These are phyloP conservation scores for Ornithorhynchus anatinus DNA, from an alignment of 2,113 vertebrate species.

Conservation along the genomic window DNA sequence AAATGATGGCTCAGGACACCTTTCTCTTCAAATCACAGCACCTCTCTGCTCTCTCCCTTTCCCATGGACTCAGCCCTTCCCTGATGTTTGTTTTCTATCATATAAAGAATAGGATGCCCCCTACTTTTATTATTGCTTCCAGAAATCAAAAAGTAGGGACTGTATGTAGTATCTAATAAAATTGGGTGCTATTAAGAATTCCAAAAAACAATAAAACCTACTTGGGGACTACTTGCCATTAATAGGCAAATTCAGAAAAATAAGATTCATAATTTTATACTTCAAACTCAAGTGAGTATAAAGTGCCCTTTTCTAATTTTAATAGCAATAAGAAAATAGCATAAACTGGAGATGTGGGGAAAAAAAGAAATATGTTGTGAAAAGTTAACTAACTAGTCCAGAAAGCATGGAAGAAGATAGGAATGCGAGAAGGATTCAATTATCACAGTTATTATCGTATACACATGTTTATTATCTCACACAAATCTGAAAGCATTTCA, in stretches of 20 bases:
- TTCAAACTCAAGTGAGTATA: background rate
- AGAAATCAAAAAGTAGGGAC: background rate
- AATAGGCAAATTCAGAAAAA: background rate
- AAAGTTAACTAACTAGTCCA: too few species aligned
- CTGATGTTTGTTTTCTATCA: background rate
- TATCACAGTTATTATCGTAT: too few species aligned
- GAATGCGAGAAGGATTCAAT: too few species aligned
- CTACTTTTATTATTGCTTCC: background rate
- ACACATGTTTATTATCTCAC: too few species aligned
- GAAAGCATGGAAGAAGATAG: too few species aligned
- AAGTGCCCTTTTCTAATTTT: slow-evolving; percentile 13
- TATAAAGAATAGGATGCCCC: background rate
- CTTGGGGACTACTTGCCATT: background rate
- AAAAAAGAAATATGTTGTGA: too few species aligned
- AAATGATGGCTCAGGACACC: background rate
- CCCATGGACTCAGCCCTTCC: background rate
- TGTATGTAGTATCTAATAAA: background rate
- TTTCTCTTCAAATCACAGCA: background rate
- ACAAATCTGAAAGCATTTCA: background rate
- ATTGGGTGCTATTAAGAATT: background rate
- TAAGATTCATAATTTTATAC: background rate
- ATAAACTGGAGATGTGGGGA: too few species aligned
- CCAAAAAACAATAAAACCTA: background rate
- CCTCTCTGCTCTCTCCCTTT: background rate
- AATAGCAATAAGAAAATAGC: slow-evolving; percentile 29